Base-by-base conservation (phyloP, 2,113 vertebrate species). In the Cyrtonyx montezumae region DNA sequence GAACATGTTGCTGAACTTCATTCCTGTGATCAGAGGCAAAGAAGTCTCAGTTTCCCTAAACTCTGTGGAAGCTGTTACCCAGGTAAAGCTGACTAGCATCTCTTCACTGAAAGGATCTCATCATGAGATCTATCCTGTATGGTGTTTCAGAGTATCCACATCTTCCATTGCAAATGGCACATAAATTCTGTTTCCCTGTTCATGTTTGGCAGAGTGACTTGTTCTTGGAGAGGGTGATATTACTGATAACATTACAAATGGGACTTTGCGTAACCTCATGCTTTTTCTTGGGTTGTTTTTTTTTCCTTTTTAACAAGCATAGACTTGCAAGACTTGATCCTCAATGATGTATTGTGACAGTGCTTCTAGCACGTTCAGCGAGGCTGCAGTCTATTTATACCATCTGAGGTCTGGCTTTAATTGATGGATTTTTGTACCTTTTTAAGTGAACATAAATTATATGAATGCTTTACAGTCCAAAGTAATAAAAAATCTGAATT, bases 401-500 rank as follows among this genome's bases (percentile, higher is more conserved):
- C 37, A 6, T 36, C 77, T 59, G 32, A 59, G 88, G 36, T 25
- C 76, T 70, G 67, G 10, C 74, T 91, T 82, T 83, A 91, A 73
- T 53, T 79, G 84, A 87, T 91, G 66, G 61, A 42, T 30, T 82
- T 95, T 87, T 94, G 73, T 90, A 71, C 75, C 82, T 94, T 85
- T 93, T 83, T 61, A 92, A 90, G 78, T 83, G 73, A 93, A 90
- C 61, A 82, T 97, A 94, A 95, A 93, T 95, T 95, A 91, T 80
- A 21, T 75, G 73, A 94, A 78, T 2, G 26, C 45, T 80, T 93
- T 87, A 51, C 34, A 46, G 75, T 94, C 74, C 83, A 68, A 84
- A 95, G 93, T 66, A 95, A 93, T 96, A 91, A 94, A 92, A 95
- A 83, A 91, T 79, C 11, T 73, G 48, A 94, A 90, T 93, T 93